Conservation (phyloP, 2,113 vertebrate genomes). For the Lophotis ruficrista region DNA sequence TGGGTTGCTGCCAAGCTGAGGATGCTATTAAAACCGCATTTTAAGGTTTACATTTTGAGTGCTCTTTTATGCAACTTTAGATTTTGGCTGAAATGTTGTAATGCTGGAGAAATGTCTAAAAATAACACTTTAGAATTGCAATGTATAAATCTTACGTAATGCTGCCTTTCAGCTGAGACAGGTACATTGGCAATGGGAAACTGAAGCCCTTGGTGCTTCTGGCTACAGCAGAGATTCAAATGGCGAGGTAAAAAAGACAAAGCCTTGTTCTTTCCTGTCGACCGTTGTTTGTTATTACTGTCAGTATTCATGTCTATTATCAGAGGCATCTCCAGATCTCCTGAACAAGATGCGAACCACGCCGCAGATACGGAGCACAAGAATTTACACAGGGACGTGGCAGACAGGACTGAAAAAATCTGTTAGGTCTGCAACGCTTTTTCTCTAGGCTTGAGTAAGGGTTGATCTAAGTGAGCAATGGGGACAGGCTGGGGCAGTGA, state of each 20-base stretch:
- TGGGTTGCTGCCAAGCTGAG: slow-evolving; percentile 9
- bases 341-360: neutral
- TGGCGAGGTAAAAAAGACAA: neutral
- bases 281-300: neutral
- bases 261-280: neutral
- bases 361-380: neutral
- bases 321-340: neutral
- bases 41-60: slow-evolving; percentile 20
- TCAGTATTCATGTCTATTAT: neutral
- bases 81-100: slow-evolving; percentile 5
- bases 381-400: neutral
- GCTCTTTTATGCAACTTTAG: slow-evolving; percentile 21
- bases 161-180: neutral
- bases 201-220: neutral
- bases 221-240: neutral
- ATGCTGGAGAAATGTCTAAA: neutral
- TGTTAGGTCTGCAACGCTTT: neutral
- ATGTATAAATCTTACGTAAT: neutral
- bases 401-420: neutral
- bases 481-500: neutral
- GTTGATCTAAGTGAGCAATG: neutral
- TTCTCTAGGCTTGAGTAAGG: neutral
- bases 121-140: slow-evolving; percentile 36
- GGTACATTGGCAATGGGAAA: neutral
- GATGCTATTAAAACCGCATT: slow-evolving; percentile 22